Evolutionary conservation across 2,797 vertebrate species (phyloP).

Genomic region (Urosaurus nigricauda): DNA sequence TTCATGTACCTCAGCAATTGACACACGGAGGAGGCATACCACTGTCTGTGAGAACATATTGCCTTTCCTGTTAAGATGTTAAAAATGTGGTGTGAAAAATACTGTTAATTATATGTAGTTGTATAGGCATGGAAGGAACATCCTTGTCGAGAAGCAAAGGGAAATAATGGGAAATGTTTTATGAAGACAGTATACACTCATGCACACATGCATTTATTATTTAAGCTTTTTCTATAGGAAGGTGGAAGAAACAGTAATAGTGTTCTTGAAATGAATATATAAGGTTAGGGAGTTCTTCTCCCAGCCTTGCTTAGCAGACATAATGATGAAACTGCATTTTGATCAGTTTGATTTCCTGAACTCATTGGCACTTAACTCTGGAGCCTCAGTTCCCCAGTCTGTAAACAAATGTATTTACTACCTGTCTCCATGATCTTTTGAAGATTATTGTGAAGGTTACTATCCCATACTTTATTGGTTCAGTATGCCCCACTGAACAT

Average conservation of each 20-base stretch:
- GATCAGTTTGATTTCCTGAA: background rate
- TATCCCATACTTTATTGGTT: background rate
- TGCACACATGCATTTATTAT: background rate
- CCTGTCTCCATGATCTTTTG: background rate
- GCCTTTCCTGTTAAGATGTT: background rate
- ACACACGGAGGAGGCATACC: too few relatives aligned
- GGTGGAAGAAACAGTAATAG: background rate
- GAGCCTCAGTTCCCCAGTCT: background rate
- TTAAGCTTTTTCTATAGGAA: background rate
- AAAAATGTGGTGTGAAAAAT: background rate
- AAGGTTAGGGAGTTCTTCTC: background rate
- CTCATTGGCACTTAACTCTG: background rate
- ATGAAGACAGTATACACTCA: background rate
- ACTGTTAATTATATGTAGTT: background rate
- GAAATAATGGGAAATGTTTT: background rate
- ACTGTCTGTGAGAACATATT: too few relatives aligned
- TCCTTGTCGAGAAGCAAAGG: background rate
- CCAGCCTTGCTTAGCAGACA: background rate
- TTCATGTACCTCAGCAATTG: too few relatives aligned
- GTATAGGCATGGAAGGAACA: background rate
- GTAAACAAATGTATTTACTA: background rate
- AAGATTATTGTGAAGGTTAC: background rate
- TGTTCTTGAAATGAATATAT: background rate
- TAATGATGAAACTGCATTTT: background rate
- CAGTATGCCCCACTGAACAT: background rate